Evolutionary conservation across 2,113 vertebrate species (phyloP).

Genomic region (Megaceryle maxima): DNA sequence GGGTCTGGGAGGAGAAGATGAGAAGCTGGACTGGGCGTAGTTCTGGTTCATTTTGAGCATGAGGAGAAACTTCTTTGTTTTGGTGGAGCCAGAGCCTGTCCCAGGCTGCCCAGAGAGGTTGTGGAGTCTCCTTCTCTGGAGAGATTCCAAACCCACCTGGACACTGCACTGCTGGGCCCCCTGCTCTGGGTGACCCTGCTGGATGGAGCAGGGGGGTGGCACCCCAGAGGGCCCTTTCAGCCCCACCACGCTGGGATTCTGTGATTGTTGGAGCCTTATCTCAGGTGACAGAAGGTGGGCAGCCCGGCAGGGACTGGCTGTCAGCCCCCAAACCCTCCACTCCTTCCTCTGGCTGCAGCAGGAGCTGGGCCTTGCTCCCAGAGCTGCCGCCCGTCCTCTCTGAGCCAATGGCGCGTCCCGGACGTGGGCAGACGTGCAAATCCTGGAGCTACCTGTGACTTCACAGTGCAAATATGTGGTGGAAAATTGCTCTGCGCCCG

Average conservation of each 20-base stretch:
- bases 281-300: not conserved
- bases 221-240: not conserved
- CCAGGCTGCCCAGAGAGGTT: not conserved
- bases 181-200: not conserved
- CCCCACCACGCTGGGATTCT: not conserved
- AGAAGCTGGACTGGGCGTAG: not conserved
- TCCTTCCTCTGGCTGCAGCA: not conserved
- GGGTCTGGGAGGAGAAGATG: not conserved
- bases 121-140: not conserved
- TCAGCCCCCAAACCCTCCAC: not conserved
- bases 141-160: not conserved
- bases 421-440: not conserved
- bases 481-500: not conserved
- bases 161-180: not conserved
- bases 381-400: not conserved
- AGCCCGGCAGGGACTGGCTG: not conserved
- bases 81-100: too few relatives aligned
- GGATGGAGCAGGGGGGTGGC: not conserved
- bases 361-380: not conserved
- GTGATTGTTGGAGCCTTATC: not conserved
- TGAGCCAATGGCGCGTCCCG: not conserved
- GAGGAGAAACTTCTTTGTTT: not conserved
- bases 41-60: too few relatives aligned
- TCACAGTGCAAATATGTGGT: not conserved
- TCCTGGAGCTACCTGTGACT: not conserved